Evolutionary conservation across 2,888 invertebrate species (phyloP).

Genomic region (Sericinus montela): DNA sequence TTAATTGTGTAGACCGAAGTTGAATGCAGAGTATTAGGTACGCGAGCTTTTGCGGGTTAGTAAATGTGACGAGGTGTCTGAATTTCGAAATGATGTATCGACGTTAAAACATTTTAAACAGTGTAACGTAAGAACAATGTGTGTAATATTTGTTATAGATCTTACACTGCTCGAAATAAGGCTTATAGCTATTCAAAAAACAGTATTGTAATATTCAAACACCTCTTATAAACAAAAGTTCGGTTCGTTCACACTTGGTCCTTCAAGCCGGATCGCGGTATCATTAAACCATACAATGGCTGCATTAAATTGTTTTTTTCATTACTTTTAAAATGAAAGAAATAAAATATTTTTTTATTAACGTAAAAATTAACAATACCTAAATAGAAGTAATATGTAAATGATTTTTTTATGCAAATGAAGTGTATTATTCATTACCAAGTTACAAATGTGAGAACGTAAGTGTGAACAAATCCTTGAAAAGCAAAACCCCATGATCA

Average conservation of each 20-base stretch:
- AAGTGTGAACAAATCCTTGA: slow-evolving; percentile 16
- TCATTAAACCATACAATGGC: too few species aligned
- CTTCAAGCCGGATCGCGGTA: slow-evolving; percentile 4
- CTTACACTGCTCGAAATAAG: too few species aligned
- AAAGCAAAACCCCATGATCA: slow-evolving; percentile 41
- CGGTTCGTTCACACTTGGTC: slow-evolving; percentile 26
- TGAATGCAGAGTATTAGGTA: slow-evolving; percentile 15
- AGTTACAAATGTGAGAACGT: neutral
- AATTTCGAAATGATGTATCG: neutral
- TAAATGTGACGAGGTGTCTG: neutral
- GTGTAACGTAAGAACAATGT: neutral
- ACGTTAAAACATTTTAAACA: neutral
- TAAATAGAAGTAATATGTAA: too few species aligned
- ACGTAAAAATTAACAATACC: too few species aligned
- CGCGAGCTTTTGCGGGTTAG: slow-evolving; percentile 1
- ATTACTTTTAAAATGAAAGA: too few species aligned
- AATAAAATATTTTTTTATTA: too few species aligned
- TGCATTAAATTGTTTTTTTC: too few species aligned
- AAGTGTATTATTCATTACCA: neutral
- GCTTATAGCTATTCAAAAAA: too few species aligned
- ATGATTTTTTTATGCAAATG: too few species aligned
- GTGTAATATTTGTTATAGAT: too few species aligned
- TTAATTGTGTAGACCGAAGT: slow-evolving; percentile 6
- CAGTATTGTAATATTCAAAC: neutral
- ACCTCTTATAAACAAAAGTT: slow-evolving; percentile 4